Percentiles rank a stretch among this genome's conserved stretches.
phyloP scores from a whole-genome alignment of 2,888 invertebrate genomes.

The Clusia tigrina region DNA sequence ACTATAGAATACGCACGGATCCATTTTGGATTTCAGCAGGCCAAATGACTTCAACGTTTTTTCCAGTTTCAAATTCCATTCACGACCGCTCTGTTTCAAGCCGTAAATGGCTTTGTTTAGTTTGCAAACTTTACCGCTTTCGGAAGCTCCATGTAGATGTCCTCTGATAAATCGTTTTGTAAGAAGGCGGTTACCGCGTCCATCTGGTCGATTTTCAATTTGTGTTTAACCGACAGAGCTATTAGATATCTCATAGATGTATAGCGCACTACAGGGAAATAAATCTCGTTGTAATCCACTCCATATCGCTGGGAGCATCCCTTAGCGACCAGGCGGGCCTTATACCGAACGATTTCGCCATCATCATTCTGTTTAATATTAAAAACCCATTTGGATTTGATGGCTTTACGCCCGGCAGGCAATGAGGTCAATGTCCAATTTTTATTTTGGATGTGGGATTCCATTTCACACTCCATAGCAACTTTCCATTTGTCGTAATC shows the following conservation, averaged over 20 bases:
- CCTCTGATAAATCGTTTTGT: slow-evolving; percentile 13
- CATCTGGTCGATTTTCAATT: slow-evolving; percentile 18
- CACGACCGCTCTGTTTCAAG: slow-evolving; percentile 5
- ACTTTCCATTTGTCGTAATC: slow-evolving; percentile 14
- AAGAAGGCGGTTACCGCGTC: slow-evolving; percentile 17
- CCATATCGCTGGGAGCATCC: slow-evolving; percentile 20
- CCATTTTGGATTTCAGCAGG: slow-evolving; percentile 12
- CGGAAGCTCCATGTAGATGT: slow-evolving; percentile 19
- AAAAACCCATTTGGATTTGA: slow-evolving; percentile 20
- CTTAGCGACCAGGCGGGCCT: slow-evolving; percentile 20
- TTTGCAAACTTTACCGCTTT: too few relatives aligned
- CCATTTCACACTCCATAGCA: slow-evolving; percentile 8
- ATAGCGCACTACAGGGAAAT: slow-evolving; percentile 1
- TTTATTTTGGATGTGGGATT: slow-evolving; percentile 1
- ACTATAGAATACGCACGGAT: slow-evolving; percentile 14
- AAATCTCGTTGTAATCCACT: not conserved
- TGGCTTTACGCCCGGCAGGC: slow-evolving; percentile 6
- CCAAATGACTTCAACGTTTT: slow-evolving; percentile 12
- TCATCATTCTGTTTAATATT: slow-evolving; percentile 11
- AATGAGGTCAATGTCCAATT: not conserved
- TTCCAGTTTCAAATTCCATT: slow-evolving; percentile 22
- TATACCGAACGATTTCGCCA: slow-evolving; percentile 12
- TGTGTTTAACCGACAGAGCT: slow-evolving; percentile 8
- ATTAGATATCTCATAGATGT: slow-evolving; percentile 19
- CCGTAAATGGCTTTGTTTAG: slow-evolving; percentile 8